Base-by-base conservation (phyloP, 2,113 vertebrate species). In the Manacus vitellinus region DNA sequence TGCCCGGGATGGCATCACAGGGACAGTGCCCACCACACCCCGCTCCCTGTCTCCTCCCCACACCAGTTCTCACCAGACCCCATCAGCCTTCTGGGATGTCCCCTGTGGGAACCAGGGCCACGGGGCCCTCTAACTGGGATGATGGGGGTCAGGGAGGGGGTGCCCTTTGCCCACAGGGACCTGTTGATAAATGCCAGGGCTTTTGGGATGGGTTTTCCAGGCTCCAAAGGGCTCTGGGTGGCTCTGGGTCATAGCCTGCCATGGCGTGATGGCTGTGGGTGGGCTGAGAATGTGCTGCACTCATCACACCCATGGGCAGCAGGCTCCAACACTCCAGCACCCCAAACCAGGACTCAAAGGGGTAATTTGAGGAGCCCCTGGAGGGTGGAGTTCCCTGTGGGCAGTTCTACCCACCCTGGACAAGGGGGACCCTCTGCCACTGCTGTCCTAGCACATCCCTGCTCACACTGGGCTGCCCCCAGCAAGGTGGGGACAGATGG, bases 61-160 rank as follows among this genome's bases (percentile, higher is more conserved):
- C 0, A 0, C 59, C 84, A 73, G 95, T 66, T 92, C 63, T 97
- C 97, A 97, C 85, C 83, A 83, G 89, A 83, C 86, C 91, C 94
- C 12, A 0, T 9, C 18, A 56, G 23, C 65, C 30, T 37, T 33
- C 33, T 3, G 6, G 31, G 13, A 25, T 59, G 46, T 59, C 51
- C 62, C 41, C n/a, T 17, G 14, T 11, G 39, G 66, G 71, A 52
- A 86, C 30, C 2, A 4, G 52, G 27, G 51, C 63, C 49, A 24
- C 0, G 1, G 84, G 89, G 44, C 58, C 95, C 83, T 97, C 96
- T 35, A 92, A 97, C 92, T 0, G 4, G 65, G 41, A 70, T 4
- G 12, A n/a, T 14, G 27, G 4, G n/a, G 46, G 8, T 3, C 2
- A 8, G 37, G 56, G 31, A 85, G 62, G 18, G 33, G 31, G 49